Evolutionary conservation across 2,888 invertebrate genomes (phyloP), one percentile per base, ranked within the genome.

Genomic region (Drosophila villosipedis): DNA sequence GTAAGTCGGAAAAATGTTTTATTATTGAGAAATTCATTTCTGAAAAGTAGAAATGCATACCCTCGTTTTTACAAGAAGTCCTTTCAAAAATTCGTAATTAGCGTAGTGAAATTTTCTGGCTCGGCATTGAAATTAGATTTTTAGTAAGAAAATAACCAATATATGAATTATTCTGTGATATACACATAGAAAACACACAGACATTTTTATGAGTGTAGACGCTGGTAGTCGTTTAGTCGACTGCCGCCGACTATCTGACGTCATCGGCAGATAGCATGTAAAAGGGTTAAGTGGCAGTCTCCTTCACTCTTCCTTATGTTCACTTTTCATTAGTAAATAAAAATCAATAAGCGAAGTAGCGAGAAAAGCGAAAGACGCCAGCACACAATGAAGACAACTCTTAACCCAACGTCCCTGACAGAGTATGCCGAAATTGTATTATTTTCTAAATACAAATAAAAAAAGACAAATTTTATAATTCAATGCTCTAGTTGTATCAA

Each of bases 201-300:
- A 19, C 19, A 7, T 43, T 47, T 22, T 47, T 22, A 22, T 14
- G 16, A 14, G 47, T 64, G 66, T 70, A 76, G 64, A 41, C 65
- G 61, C 65, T 55, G 70, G 55, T 76, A 70, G 73, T 78, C 55
- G 62, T 63, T 71, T 73, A 78, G 25, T 57, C 50, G 33, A 43
- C 43, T 43, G 67, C 59, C 63, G 64, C 55, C 66, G 71, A 61
- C 64, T 80, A 85, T 83, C 90, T 87, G 90, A 87, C 87, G 87
- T 87, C 90, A 87, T 88, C 89, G 71, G 67, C 62, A 85, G 90
- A 87, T 90, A 90, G 80, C 90, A 80, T 88, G 89, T 77, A 87
- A 90, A 87, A 82, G 87, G 87, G 87, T 87, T 87, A 87, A 87
- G 87, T 89, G 85, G 79, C 72, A 68, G 52, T 39, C 61, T 60